A percentile compares a stretch with the other conserved stretches of the same genome.
These are phyloP conservation scores for Neofelis nebulosa DNA, from an alignment of 2,113 vertebrate species.

Conservation along the genomic window DNA sequence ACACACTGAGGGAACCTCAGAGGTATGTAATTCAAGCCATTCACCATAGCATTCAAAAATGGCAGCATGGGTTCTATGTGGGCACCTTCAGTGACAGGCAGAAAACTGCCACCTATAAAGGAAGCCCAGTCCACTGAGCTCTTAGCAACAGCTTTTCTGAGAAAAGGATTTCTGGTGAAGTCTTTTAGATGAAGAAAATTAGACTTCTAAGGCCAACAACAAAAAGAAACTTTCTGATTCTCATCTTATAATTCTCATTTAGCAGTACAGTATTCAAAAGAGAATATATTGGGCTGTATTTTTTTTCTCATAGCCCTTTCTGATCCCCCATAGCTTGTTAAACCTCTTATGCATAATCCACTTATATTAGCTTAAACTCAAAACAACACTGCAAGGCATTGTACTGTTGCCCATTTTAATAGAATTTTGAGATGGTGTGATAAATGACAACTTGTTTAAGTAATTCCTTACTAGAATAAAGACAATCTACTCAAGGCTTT, in stretches of 20 bases:
- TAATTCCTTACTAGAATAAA: constrained; percentile 44
- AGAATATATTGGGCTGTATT: not conserved
- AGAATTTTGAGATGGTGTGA: constrained; percentile 55
- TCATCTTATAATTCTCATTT: constrained; percentile 13
- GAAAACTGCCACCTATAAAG: not conserved
- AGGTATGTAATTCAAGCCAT: not conserved
- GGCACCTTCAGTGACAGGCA: not conserved
- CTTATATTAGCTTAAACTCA: constrained; percentile 59
- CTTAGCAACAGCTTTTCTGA: not conserved
- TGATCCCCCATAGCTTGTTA: constrained; percentile 43
- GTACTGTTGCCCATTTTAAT: constrained; percentile 58
- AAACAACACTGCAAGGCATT: constrained; percentile 8
- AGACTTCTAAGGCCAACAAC: not conserved
- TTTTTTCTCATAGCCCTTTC: constrained; percentile 16
- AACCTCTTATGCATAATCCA: constrained; percentile 66
- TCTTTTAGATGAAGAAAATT: not conserved
- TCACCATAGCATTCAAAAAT: not conserved
- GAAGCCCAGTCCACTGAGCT: not conserved
- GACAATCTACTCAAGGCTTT: not conserved
- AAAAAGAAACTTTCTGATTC: not conserved
- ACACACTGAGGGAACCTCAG: not conserved
- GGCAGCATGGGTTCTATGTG: fast-evolving
- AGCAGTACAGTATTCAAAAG: not conserved
- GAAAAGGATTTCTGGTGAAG: not conserved
- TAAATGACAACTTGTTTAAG: constrained; percentile 46